Evolutionary conservation across 2,113 vertebrate species (phyloP), one percentile per base, ranked within the genome.

Genomic region (Potamarius usumacintae): DNA sequence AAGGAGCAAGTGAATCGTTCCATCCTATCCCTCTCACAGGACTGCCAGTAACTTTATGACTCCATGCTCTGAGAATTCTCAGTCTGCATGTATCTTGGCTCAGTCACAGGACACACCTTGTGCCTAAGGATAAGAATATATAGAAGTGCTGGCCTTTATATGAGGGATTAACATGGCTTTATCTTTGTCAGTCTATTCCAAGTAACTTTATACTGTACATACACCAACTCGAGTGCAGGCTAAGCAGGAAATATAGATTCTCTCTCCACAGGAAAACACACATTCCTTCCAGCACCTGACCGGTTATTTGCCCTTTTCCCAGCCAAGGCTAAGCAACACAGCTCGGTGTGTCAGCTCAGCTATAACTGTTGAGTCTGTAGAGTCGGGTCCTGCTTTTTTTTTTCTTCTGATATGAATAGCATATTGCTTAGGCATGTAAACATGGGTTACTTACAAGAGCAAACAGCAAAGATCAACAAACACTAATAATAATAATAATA

Each of bases 81-180:
- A 50, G 53, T 50, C 69, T 5, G 22, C 20, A 50, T 60, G 69
- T 72, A 34, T 69, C n/a, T 34, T 7, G 30, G 18, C 69, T 58
- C 52, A 34, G 71, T 83, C 58, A 27, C 27, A 84, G 81, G 50
- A 30, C 50, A 58, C 9, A 55, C 27, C 9, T 78, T 74, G 8
- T 25, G 67, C 80, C 27, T 2, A 67, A 84, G 60, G 53, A 63
- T n/a, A 85, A 17, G n/a, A 69, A 67, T 83, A 74, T 82, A 83
- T 53, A 85, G 57, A 82, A 85, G 82, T 42, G 76, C 53, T 78
- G 34, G 34, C n/a, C 69, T 62, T 78, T 81, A 27, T 67, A 50
- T 78, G 42, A 30, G 67, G 48, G 79, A 89, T 89, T 89, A 87
- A 53, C 86, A 83, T 79, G 81, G 63, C 58, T 82, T 84, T 84